Evolutionary conservation across 2,888 invertebrate species (phyloP).

Genomic region (Caenorhabditis macrosperma): DNA sequence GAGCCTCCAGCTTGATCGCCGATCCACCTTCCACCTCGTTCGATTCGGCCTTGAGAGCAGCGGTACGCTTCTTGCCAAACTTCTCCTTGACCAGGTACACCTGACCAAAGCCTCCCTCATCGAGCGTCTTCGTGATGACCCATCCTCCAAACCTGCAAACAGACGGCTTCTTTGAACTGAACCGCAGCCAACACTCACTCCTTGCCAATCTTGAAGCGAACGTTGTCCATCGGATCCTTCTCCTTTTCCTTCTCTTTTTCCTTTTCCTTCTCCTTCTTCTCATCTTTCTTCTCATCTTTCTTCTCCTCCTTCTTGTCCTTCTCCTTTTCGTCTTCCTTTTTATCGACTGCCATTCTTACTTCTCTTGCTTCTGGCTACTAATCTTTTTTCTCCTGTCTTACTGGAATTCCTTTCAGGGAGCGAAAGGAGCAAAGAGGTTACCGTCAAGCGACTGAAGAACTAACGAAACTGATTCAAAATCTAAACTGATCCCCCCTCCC

Average conservation of each 20-base stretch:
- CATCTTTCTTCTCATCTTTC: no score
- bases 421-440: no score
- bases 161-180: no score
- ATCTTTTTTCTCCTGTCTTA: conserved; percentile 21
- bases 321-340: no score
- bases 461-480: no score
- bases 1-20: conserved; percentile 74
- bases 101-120: conserved; percentile 75
- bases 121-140: conserved; percentile 65
- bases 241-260: conserved; percentile 39
- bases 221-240: conserved; percentile 56
- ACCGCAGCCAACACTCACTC: no score
- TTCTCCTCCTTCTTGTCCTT: conserved; percentile 7
- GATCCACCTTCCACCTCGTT: conserved; percentile 75
- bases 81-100: conserved; percentile 61
- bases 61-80: conserved; percentile 31
- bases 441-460: no score
- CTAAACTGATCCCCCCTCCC: no score
- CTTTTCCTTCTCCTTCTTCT: no score
- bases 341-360: conserved; percentile 34
- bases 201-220: conserved; percentile 37
- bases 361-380: conserved; percentile 13
- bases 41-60: conserved; percentile 75
- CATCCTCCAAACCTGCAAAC: no score
- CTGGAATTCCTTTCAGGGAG: no score